A percentile compares a stretch with the other conserved stretches of the same genome.
Evolutionary conservation across 1,140 invertebrate genomes (phyloP).

Genomic region (Sycophila sp.): DNA sequence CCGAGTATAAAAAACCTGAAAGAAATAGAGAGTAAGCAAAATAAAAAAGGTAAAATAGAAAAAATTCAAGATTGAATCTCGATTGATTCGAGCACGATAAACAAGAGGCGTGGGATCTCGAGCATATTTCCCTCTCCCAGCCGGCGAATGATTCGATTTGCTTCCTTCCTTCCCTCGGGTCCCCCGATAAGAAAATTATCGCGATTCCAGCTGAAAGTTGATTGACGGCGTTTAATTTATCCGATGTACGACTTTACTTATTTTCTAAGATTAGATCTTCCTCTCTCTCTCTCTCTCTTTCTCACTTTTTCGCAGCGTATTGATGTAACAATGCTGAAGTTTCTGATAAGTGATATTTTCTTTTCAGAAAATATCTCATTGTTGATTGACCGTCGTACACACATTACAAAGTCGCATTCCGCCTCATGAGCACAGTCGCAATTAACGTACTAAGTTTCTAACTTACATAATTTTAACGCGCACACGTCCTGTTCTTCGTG

Average conservation of each 20-base stretch:
- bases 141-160: neutral
- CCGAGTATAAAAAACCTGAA: no score
- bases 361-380: no score
- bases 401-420: neutral
- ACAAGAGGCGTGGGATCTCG: conserved; percentile 55
- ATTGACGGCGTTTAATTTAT: conserved; percentile 33
- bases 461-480: no score
- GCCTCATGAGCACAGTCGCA: no score
- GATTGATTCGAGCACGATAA: conserved; percentile 50
- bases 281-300: no score
- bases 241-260: conserved; percentile 27
- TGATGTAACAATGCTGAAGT: no score
- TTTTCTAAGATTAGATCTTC: conserved; percentile 9
- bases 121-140: neutral
- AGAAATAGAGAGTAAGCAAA: conserved; percentile 13
- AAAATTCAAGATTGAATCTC: conserved; percentile 50
- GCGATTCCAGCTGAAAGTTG: conserved; percentile 28
- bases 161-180: conserved; percentile 1
- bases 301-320: no score
- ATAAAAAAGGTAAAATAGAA: conserved; percentile 16
- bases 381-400: neutral
- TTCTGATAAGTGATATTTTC: no score
- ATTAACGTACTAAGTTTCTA: no score
- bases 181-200: conserved; percentile 36
- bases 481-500: no score